These are phyloP conservation scores for Sympetrum striolatum DNA, from an alignment of 2,888 invertebrate species.

Conservation along the genomic window DNA sequence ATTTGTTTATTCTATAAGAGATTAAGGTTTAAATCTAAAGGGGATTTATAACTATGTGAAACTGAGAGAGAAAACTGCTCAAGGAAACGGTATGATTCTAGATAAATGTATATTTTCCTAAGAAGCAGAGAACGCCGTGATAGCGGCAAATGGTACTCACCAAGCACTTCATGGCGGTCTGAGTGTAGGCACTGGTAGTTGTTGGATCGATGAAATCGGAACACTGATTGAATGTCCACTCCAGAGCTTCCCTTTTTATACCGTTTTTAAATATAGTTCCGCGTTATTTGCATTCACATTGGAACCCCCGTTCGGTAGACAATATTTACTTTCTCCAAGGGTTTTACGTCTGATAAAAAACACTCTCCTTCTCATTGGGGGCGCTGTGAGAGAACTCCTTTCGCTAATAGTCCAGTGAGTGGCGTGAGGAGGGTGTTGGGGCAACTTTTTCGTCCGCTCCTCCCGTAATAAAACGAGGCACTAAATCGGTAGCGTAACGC, in stretches of 20 bases:
- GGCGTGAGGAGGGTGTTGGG: neutral
- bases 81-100: no score
- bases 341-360: neutral
- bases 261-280: neutral
- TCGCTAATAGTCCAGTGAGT: neutral
- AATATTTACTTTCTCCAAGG: neutral
- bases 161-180: neutral
- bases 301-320: neutral
- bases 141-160: neutral
- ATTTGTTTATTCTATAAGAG: no score
- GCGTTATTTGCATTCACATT: neutral
- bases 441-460: neutral
- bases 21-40: no score
- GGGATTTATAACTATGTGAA: no score
- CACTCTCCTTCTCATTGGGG: neutral
- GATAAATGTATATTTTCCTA: no score
- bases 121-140: no score
- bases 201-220: neutral
- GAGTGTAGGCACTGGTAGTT: neutral
- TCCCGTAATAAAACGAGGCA: neutral
- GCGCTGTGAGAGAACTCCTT: neutral
- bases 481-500: neutral
- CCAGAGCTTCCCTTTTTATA: neutral
- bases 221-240: neutral
- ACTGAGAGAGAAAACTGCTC: no score